Evolutionary conservation across 2,888 invertebrate species (phyloP), one percentile per base, ranked within the genome.

Genomic region (Capitulum mitella): DNA sequence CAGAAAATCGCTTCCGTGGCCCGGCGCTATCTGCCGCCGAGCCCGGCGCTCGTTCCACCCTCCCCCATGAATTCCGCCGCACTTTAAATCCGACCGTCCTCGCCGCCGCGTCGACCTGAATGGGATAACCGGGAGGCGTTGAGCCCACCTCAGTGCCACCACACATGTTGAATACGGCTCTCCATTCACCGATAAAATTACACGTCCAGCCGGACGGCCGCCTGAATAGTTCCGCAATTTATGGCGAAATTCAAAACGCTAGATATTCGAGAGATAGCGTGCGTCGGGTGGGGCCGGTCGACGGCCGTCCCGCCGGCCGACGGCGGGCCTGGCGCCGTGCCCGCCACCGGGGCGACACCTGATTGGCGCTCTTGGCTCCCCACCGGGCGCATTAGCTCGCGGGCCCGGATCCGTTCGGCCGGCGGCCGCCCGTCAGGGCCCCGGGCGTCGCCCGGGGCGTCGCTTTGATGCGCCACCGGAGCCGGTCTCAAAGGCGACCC

Each of bases 131-230:
- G 61, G 32, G 6, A 14, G 10, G 32, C 8, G 32, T 14, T 32
- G 61, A 29, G 29, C 10, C 32, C 12, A 10, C 29, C 29, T 16
- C 32, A n/a, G 61, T 32, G 61, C 61, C 61, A 29, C 61, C 29
- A 32, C 61, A 61, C 61, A 61, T 61, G 61, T 61, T 61, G 61
- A 61, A 61, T 61, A 14, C 61, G 61, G 12, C 61, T 61, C 32
- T 61, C 61, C 61, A 61, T 61, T 61, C 61, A 61, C 61, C 61
- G 61, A 61, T 61, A 61, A 61, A 61, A 61, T 61, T 61, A 32
- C 61, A 61, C 61, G 61, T 61, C 61, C 61, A 61, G 61, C 16
- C 29, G 61, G 16, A 12, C 29, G 61, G 14, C 8, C 6, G 61
- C 29, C 61, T 61, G 61, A 61, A 61, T 61, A 29, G 61, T 12